These are phyloP conservation scores for Chondrosia reniformis DNA, from an alignment of 37 sponge, comb jelly and placozoan genomes.

Conservation along the genomic window DNA sequence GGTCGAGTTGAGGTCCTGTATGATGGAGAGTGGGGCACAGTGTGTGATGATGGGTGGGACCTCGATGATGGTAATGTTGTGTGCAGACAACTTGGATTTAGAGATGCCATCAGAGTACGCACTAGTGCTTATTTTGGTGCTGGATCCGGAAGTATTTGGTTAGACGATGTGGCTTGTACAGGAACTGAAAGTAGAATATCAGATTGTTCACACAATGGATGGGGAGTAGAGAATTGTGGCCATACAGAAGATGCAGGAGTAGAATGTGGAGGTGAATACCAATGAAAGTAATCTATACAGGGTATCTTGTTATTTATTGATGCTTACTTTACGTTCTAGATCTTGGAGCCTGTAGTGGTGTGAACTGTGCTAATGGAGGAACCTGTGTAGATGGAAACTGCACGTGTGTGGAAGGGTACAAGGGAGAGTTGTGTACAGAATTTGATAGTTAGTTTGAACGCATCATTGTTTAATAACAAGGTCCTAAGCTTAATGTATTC, in stretches of 20 bases:
- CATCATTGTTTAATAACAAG: too few relatives aligned
- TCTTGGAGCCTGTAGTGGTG: too few relatives aligned
- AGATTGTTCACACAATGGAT: neutral
- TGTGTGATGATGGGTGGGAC: neutral
- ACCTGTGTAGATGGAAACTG: too few relatives aligned
- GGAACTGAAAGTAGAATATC: neutral
- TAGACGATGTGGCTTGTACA: neutral
- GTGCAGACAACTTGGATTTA: neutral
- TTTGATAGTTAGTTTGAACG: too few relatives aligned
- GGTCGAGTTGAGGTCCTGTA: neutral
- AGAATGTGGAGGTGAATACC: neutral
- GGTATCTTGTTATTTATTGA: too few relatives aligned
- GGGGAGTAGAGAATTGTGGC: neutral
- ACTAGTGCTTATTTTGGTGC: neutral
- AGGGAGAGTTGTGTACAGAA: too few relatives aligned
- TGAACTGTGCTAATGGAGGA: too few relatives aligned
- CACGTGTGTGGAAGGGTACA: too few relatives aligned
- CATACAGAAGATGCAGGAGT: neutral
- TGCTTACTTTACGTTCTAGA: too few relatives aligned
- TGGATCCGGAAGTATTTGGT: neutral
- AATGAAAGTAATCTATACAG: neutral
- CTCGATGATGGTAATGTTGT: neutral
- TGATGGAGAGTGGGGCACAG: slow-evolving; percentile 2
- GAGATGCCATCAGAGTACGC: neutral
- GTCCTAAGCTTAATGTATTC: too few relatives aligned